A percentile compares a stretch with the other conserved stretches of the same genome.
phyloP scores from a whole-genome alignment of 2,888 invertebrate species.

The Thecocarcelia acutangulata region DNA sequence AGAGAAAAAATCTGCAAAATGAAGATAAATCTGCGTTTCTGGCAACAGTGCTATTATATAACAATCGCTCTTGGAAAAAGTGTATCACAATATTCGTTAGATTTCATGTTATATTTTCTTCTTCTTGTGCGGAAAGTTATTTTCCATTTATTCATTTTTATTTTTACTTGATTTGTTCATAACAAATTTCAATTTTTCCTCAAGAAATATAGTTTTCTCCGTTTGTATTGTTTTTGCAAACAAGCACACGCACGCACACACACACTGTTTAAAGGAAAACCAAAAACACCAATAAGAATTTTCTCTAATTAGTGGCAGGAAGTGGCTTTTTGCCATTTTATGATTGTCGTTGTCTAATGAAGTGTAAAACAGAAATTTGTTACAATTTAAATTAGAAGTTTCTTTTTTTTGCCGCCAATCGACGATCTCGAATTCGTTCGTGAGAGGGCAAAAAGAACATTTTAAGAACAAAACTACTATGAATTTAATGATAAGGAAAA shows the following conservation, averaged over 20 bases:
- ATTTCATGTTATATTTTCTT: not conserved
- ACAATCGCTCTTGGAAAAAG: too few relatives aligned
- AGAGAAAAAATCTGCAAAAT: too few relatives aligned
- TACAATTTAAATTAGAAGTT: slow-evolving; percentile 57
- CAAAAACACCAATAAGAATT: slow-evolving; percentile 10
- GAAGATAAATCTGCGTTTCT: too few relatives aligned
- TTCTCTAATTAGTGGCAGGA: slow-evolving; percentile 66
- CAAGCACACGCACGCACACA: not conserved
- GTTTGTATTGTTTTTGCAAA: not conserved
- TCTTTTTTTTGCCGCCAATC: slow-evolving; percentile 25
- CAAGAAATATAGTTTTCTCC: not conserved
- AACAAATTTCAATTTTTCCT: slow-evolving; percentile 33
- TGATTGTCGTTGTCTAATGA: slow-evolving; percentile 66
- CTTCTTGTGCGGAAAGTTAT: not conserved
- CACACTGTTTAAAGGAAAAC: too few relatives aligned
- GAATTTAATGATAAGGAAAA: slow-evolving; percentile 58
- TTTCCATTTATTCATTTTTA: slow-evolving; percentile 16
- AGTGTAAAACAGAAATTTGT: slow-evolving; percentile 61
- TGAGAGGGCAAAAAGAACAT: not conserved
- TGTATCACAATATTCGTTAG: not conserved
- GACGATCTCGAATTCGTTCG: slow-evolving; percentile 19
- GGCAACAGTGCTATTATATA: too few relatives aligned
- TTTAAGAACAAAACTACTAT: slow-evolving; percentile 28
- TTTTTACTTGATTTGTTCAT: slow-evolving; percentile 40
- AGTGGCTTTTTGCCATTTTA: slow-evolving; percentile 54